Evolutionary conservation across 2,888 invertebrate species (phyloP).

Genomic region (Dryococelus australis): DNA sequence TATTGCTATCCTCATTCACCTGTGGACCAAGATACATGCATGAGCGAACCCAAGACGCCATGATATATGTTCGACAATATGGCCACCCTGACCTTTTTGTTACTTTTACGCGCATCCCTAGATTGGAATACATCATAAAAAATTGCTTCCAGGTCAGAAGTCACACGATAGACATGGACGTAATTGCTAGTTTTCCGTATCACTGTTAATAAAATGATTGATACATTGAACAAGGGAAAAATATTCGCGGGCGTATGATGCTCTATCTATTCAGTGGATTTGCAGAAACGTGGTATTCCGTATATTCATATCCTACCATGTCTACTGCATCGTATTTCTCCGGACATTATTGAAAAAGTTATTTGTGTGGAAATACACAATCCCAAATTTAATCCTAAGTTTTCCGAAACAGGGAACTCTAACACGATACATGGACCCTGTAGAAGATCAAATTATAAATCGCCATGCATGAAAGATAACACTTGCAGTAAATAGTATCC

Average conservation of each 20-base stretch:
- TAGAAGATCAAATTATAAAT: conserved; percentile 51
- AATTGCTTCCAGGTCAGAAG: conserved; percentile 47
- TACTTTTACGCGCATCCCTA: conserved; percentile 21
- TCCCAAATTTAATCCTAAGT: conserved; percentile 47
- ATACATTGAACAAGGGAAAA: not conserved
- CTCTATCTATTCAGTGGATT: conserved; percentile 25
- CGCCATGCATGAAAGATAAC: conserved; percentile 56
- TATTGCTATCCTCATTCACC: not conserved
- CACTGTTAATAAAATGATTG: not conserved
- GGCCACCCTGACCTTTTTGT: conserved; percentile 22
- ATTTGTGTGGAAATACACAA: conserved; percentile 56
- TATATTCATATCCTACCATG: conserved; percentile 51
- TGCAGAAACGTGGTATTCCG: conserved; percentile 47
- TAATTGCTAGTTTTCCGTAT: not conserved
- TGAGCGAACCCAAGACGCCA: conserved; percentile 27
- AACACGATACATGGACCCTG: conserved; percentile 55
- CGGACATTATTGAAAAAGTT: conserved; percentile 51
- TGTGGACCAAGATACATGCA: not conserved
- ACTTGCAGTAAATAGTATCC: conserved; percentile 56
- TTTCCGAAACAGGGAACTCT: conserved; percentile 34
- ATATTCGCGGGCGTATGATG: not conserved
- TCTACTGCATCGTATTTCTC: conserved; percentile 47
- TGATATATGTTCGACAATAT: not conserved
- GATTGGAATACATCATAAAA: conserved; percentile 26
- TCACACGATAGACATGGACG: conserved; percentile 30